Evolutionary conservation across 2,888 invertebrate genomes (phyloP), one percentile per base, ranked within the genome.

Genomic region (Sarcophaga variegata): DNA sequence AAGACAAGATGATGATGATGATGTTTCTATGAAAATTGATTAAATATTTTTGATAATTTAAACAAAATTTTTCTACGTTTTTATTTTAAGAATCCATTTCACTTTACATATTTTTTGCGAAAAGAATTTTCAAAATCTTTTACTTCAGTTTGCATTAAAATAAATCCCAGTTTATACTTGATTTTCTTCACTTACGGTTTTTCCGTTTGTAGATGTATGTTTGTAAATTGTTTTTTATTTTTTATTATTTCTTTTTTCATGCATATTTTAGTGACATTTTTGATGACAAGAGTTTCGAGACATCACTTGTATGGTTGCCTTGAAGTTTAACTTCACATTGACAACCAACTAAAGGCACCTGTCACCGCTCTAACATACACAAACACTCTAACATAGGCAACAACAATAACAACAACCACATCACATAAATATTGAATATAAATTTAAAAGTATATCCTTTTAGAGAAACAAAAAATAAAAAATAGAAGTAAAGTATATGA

Each of bases 251-350:
- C 49, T 54, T 91, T 91, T 91, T 91, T 90, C 91, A 90, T 91
- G 90, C 89, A 91, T 92, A 89, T 91, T 90, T 92, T 90, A 92
- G 92, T 92, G 91, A 91, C 90, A 92, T 88, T 90, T 91, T 91
- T 91, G 91, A 91, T 91, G 92, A 92, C 91, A 91, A 88, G 90
- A 90, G 90, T 89, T 78, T 86, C 87, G 86, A 79, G 60, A 20
- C 74, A 78, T 81, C 81, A 66, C 54, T 74, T 63, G 77, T 74
- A 20, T 69, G 67, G 54, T 71, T 79, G 72, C 5, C 47, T 67
- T 17, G 10, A 78, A 81, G 78, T 59, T 81, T 47, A 62, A 49
- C 74, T 78, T 81, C n/a, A 81, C 72, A 88, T 84, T 87, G 86
- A 83, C 86, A 88, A 80, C 71, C 69, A 83, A 66, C 79, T 85